A percentile compares a stretch with the other conserved stretches of the same genome.
Conservation (phyloP, 1,140 invertebrate species). For the Pantala flavescens region DNA sequence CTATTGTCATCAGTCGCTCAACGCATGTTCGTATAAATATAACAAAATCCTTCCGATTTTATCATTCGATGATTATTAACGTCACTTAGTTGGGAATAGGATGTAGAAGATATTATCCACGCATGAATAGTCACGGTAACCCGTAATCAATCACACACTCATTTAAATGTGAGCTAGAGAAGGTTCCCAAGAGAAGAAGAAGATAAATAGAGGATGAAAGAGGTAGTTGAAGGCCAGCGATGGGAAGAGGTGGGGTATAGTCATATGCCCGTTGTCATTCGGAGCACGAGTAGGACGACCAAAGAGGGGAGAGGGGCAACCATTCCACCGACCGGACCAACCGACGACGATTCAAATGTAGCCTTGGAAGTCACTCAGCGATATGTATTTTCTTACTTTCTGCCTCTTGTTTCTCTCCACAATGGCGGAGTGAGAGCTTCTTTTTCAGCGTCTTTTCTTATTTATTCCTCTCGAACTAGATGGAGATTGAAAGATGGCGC, state of each 20-base stretch:
- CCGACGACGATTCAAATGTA: slow-evolving; percentile 1
- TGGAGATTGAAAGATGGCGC: too few species aligned
- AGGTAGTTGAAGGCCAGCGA: neutral
- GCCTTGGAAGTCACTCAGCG: slow-evolving; percentile 7
- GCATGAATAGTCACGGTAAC: too few species aligned
- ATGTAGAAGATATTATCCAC: too few species aligned
- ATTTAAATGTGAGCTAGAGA: too few species aligned
- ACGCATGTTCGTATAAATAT: too few species aligned
- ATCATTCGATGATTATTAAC: too few species aligned
- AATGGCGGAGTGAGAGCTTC: neutral
- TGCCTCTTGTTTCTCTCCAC: neutral
- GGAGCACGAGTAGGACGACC: neutral
- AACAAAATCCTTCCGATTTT: too few species aligned
- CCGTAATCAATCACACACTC: too few species aligned
- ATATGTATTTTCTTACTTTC: neutral
- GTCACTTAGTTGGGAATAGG: too few species aligned
- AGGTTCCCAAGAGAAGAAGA: neutral
- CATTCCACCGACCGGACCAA: neutral
- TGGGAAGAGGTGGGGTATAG: neutral
- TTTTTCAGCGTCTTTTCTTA: too few species aligned
- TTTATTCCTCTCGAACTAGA: too few species aligned
- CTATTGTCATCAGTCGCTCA: too few species aligned
- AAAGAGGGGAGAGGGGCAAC: neutral
- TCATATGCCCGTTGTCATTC: neutral
- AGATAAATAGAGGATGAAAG: neutral